These are phyloP conservation scores for Drepana arcuata DNA, from an alignment of 1,140 invertebrate genomes.

Conservation along the genomic window DNA sequence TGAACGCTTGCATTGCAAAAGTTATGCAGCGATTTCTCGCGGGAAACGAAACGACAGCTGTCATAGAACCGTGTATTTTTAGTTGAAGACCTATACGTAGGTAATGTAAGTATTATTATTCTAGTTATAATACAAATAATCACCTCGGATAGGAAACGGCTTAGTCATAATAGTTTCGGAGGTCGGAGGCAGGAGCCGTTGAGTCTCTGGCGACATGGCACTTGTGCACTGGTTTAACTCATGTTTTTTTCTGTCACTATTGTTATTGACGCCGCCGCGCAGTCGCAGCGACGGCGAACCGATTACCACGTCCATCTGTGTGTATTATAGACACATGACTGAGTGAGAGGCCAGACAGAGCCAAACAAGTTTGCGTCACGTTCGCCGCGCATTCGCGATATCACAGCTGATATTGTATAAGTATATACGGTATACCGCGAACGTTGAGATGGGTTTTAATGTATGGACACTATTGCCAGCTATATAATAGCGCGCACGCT, in stretches of 20 bases:
- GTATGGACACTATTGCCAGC: too few relatives aligned
- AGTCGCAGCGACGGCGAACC: constrained; percentile 73
- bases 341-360: constrained; percentile 5
- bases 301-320: constrained; percentile 60
- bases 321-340: constrained; percentile 55
- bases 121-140: constrained; percentile 18
- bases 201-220: constrained; percentile 77
- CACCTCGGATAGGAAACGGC: constrained; percentile 87
- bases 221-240: constrained; percentile 76
- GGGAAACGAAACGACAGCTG: too few relatives aligned
- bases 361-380: not conserved
- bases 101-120: too few relatives aligned
- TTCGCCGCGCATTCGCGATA: constrained; percentile 1
- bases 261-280: constrained; percentile 69
- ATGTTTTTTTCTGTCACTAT: constrained; percentile 66
- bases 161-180: constrained; percentile 89
- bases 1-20: too few relatives aligned
- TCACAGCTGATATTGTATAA: constrained; percentile 3
- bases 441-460: too few relatives aligned
- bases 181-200: constrained; percentile 78
- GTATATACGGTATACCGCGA: too few relatives aligned
- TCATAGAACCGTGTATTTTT: constrained; percentile 18
- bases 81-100: too few relatives aligned
- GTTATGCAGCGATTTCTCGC: not conserved
- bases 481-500: too few relatives aligned